Base-by-base conservation (phyloP, 2,888 invertebrate species). In the Heteromurus nitidus region DNA sequence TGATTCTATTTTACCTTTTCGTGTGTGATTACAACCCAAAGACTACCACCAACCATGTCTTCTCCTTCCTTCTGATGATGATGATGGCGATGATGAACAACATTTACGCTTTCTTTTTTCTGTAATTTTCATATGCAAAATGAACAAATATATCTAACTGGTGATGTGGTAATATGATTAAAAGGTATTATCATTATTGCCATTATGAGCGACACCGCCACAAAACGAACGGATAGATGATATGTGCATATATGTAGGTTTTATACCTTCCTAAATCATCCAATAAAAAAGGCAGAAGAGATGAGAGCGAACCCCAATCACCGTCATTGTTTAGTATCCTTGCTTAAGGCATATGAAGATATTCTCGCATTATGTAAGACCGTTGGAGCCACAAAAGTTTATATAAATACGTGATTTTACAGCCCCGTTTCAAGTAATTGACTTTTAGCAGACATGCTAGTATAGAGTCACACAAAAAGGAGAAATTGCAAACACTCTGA, bases 301-400 rank as follows among this genome's bases (percentile, higher is more conserved):
- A n/a, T n/a, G n/a, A n/a, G n/a, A n/a, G n/a, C n/a, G n/a, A n/a
- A 36, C 36, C 13, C 36, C 13, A 36, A 9, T 9, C 36, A 36
- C 36, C 36, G 36, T 13, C 36, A 36, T 36, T 7, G 36, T 36
- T 36, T 36, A 9, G 7, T 36, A 36, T 36, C 13, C 36, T 36
- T 36, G 7, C 36, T 9, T 36, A 36, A 7, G 36, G 13, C 7
- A 13, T 13, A 9, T 13, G 36, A 13, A 13, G 36, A 36, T 36
- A 36, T 36, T 13, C n/a, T n/a, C 26, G 13, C 20, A 36, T 7
- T 20, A 64, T 65, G 13, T 1, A 77, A 77, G 77, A 77, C 69
- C 58, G 77, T 62, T 77, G 77, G 77, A 77, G 69, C 77, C 77
- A 70, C 28, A 53, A 77, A 77, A 77, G 62, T 69, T 62, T 77